phyloP scores from a whole-genome alignment of 2,797 vertebrate genomes.

The Emydoidea blandingii region DNA sequence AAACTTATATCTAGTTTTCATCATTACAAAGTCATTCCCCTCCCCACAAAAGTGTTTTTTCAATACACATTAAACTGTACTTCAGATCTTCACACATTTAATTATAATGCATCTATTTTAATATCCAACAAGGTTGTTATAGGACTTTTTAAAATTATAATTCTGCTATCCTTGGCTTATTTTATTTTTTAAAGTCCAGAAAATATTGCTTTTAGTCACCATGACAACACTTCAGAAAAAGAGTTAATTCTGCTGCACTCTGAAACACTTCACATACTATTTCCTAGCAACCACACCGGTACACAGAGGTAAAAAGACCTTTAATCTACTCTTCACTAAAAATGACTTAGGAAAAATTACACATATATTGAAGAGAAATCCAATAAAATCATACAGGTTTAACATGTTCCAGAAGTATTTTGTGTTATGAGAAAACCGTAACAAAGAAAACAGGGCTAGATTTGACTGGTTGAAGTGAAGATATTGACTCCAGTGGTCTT shows the following conservation, averaged over 20 bases:
- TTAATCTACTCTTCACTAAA: constrained; percentile 4
- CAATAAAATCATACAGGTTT: not conserved
- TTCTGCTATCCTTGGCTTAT: constrained; percentile 21
- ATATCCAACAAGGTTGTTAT: not conserved
- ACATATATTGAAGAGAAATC: not conserved
- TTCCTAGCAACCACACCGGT: constrained; percentile 73
- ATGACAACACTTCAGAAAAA: constrained; percentile 59
- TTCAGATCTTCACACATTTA: not conserved
- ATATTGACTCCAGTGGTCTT: not conserved
- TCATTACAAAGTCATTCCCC: not conserved
- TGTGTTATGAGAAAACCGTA: not conserved
- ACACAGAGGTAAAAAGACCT: constrained; percentile 27
- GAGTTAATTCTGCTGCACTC: constrained; percentile 55
- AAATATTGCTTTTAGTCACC: constrained; percentile 67
- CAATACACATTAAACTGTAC: not conserved
- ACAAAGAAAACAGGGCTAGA: not conserved
- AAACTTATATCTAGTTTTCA: not conserved
- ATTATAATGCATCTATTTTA: not conserved
- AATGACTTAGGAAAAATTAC: constrained; percentile 15
- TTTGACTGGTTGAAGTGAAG: not conserved
- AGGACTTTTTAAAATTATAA: not conserved
- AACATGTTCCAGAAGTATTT: not conserved
- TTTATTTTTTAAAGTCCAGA: constrained; percentile 58
- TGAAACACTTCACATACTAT: constrained; percentile 58
- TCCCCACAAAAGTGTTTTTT: not conserved